Evolutionary conservation across 37 sponge, comb jelly and placozoan genomes (phyloP), one percentile per base, ranked within the genome.

Genomic region (Ianthella basta): DNA sequence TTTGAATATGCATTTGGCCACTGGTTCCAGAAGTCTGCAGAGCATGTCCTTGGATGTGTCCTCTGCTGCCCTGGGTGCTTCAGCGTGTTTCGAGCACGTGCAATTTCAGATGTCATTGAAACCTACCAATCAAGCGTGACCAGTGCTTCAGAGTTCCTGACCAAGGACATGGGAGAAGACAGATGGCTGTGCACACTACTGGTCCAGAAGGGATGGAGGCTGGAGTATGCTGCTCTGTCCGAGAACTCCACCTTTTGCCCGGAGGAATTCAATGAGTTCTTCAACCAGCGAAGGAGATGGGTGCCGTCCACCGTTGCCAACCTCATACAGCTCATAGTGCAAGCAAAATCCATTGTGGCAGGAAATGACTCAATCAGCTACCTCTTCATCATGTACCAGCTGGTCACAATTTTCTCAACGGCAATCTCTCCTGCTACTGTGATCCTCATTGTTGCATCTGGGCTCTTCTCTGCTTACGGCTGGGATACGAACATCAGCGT

Each of bases 131-230:
- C 86, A 16, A 88, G 85, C 8, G 97, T 89, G 54, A 86, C 81
- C 10, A 65, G 38, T 21, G 96, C 89, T n/a, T 24, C 50, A 0
- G 96, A 96, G 69, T 96, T 96, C 86, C 84, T 96, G n/a, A 93
- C 84, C 55, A 93, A 96, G 63, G 97, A 96, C 84, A 96, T 96
- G 97, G 97, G 97, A 24, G 97, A 96, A 61, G 97, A 96, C 73
- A 88, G 97, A n/a, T 96, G 97, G 97, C 88, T 96, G 35, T 96
- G 97, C 69, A 93, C 97, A 23, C 94, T 96, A 15, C 63, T 96
- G 74, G 79, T 96, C 16, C 70, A 96, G 81, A 83, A 88, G 23
- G 91, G 97, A 6, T 91, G 94, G 97, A 79, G 94, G 41, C 81
- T 96, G 8, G 92, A 91, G 27, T 96, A 93, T 64, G 90, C 88